Evolutionary conservation across 2,888 invertebrate species (phyloP).

Genomic region (Mesodorylaimus sp.): DNA sequence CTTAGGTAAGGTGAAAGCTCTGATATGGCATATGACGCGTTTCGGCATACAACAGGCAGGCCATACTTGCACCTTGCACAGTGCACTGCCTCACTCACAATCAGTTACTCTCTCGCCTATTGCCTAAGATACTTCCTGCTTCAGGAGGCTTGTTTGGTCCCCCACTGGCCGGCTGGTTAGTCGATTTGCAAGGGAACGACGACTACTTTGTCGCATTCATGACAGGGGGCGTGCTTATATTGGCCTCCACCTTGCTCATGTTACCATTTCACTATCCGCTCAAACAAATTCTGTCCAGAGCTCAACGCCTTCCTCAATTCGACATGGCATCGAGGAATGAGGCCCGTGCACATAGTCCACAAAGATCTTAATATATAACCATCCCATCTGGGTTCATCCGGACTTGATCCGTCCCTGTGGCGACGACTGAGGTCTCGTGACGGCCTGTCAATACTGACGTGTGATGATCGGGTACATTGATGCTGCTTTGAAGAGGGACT

Average conservation of each 20-base stretch:
- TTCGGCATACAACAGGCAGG: no score
- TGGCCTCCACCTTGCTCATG: background rate
- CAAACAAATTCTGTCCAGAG: background rate
- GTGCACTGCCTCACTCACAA: no score
- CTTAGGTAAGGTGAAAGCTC: no score
- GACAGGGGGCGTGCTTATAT: background rate
- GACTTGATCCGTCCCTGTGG: background rate
- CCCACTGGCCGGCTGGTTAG: background rate
- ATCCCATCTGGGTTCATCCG: background rate
- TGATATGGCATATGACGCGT: no score
- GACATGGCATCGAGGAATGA: no score
- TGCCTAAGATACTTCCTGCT: no score
- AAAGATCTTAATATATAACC: background rate
- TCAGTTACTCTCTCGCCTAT: no score
- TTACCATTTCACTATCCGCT: background rate
- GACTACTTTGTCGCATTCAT: background rate
- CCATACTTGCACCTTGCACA: no score
- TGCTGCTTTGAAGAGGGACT: no score
- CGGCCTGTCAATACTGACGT: background rate
- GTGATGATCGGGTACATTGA: background rate
- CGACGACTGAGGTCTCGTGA: background rate
- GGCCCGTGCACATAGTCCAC: no score
- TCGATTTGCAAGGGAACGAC: background rate
- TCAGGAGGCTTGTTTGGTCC: slow-evolving; percentile 1
- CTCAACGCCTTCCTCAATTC: no score